A percentile compares a stretch with the other conserved stretches of the same genome.
phyloP scores from a whole-genome alignment of 2,113 vertebrate genomes.

The Sprattus sprattus region DNA sequence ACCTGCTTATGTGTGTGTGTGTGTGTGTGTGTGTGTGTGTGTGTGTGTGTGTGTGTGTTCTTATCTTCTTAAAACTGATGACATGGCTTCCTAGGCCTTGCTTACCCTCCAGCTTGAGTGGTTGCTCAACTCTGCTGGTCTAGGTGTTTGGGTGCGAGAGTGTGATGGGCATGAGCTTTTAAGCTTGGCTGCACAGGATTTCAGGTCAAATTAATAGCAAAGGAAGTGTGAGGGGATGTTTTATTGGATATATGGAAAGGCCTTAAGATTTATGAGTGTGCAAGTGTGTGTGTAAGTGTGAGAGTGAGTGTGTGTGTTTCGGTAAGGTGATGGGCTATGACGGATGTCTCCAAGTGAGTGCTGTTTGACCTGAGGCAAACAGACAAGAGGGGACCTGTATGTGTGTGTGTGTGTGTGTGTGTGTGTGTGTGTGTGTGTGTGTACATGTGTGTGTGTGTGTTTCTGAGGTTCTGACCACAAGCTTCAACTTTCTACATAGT shows the following conservation, averaged over 20 bases:
- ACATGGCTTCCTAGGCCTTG: background rate
- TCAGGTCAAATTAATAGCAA: background rate
- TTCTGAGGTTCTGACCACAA: background rate
- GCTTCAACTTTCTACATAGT: background rate
- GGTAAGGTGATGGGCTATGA: background rate
- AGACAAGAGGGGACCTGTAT: background rate
- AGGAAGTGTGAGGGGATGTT: background rate
- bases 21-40: background rate
- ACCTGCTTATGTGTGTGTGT: conserved; percentile 24
- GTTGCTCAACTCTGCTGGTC: background rate
- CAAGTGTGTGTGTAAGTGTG: background rate
- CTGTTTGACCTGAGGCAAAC: conserved; percentile 20
- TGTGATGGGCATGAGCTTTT: background rate
- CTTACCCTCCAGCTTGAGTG: background rate
- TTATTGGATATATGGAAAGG: background rate
- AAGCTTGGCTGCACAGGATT: background rate
- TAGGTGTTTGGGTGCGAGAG: background rate
- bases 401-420: background rate
- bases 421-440: background rate
- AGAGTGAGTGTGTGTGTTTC: background rate
- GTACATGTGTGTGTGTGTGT: background rate
- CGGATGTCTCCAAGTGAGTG: conserved; percentile 4
- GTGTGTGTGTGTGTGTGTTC: background rate
- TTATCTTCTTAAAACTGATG: background rate
- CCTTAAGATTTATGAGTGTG: background rate